Base-by-base conservation (phyloP, 2,113 vertebrate genomes). In the Carassius gibelio region DNA sequence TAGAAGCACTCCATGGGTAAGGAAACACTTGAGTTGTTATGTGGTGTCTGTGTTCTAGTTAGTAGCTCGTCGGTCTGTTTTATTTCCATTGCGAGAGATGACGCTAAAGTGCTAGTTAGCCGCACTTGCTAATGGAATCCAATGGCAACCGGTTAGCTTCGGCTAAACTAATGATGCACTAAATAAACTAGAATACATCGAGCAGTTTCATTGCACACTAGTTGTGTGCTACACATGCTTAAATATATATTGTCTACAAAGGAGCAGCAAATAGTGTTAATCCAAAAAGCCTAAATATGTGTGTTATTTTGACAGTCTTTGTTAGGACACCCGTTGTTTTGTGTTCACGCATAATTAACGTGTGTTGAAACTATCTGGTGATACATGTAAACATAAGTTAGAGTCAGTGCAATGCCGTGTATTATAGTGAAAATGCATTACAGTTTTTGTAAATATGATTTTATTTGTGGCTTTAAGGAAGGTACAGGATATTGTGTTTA, bases 1-100 rank as follows among this genome's bases (percentile, higher is more conserved):
- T 42, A 69, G 64, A 61, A 76, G 57, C 57, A 55, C 72, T 84
- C 30, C 82, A 84, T 82, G 85, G 85, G 89, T 90, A 86, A 89
- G 80, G 30, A 69, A 4, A 80, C 64, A 57, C 74, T 75, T 55
- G 52, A 66, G 23, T 30, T 30, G 14, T 48, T 81, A 66, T 15
- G 10, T 15, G 38, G 78, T 50, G 30, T 48, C 38, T 66, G 36
- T 30, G 61, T 50, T 10, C 15, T 66, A 66, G 3, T 50, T 26
- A 21, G 38, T 30, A 61, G 23, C 42, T 9, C 15, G 11, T 8
- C n/a, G 1, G n/a, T 66, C n/a, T 2, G n/a, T 66, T 66, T 79
- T 6, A 42, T 61, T 19, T 34, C 0, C 30, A 26, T n/a, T 10
- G 34, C 36, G 36, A 62, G 4, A 48, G n/a, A 48, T 81, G n/a